Conservation (phyloP, 1,140 invertebrate genomes). For the Bathynomus jamesi region DNA sequence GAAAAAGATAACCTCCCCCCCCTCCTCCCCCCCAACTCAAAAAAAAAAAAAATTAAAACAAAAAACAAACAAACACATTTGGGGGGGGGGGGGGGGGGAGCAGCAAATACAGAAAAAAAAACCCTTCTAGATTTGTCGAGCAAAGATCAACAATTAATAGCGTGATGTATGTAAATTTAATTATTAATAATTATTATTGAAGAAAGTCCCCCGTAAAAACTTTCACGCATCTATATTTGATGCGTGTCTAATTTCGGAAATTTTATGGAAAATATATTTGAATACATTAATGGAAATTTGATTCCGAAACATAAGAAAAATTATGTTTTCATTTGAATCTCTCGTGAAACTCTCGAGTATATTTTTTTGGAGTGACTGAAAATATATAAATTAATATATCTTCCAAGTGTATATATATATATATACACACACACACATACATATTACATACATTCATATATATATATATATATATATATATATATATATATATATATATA, state of each 20-base stretch:
- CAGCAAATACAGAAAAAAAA: too few species aligned
- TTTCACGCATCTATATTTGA: background rate
- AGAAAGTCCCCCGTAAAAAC: background rate
- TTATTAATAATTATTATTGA: background rate
- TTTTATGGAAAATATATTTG: constrained; percentile 1
- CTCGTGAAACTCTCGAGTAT: background rate
- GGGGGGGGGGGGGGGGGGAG: too few species aligned
- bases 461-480: constrained; percentile 14
- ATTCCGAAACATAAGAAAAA: background rate
- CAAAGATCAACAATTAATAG: background rate
- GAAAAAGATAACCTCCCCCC: background rate
- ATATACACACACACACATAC: constrained; percentile 24
- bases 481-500: background rate
- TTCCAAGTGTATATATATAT: constrained; percentile 1
- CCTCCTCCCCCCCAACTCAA: too few species aligned
- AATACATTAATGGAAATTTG: background rate
- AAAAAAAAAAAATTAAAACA: too few species aligned
- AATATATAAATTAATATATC: constrained; percentile 1
- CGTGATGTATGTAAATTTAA: background rate
- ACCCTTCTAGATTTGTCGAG: too few species aligned
- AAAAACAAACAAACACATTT: too few species aligned
- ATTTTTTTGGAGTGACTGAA: background rate
- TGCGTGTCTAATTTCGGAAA: background rate
- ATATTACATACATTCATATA: constrained; percentile 9
- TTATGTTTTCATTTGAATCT: background rate